A percentile compares a stretch with the other conserved stretches of the same genome.
These are phyloP conservation scores for Parauchenoglanis punctatus DNA, from an alignment of 2,797 vertebrate genomes.

Conservation along the genomic window DNA sequence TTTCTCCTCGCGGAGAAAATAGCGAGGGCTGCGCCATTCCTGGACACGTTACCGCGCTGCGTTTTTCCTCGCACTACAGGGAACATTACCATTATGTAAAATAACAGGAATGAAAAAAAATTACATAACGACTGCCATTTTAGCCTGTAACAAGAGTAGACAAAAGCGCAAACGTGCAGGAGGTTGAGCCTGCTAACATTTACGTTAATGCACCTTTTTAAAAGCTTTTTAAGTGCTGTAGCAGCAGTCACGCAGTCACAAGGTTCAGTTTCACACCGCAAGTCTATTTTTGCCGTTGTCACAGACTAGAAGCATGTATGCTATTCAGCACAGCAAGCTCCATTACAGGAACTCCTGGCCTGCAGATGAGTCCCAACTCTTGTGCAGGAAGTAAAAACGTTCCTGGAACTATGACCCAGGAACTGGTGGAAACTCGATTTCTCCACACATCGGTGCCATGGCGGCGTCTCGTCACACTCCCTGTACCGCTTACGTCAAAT, in stretches of 20 bases:
- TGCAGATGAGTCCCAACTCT: neutral
- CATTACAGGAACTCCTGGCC: neutral
- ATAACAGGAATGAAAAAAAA: slow-evolving; percentile 1
- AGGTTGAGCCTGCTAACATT: slow-evolving; percentile 9
- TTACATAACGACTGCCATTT: slow-evolving; percentile 12
- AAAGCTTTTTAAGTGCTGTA: slow-evolving; percentile 29
- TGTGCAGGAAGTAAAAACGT: neutral
- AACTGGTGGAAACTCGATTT: neutral
- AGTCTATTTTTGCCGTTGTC: slow-evolving; percentile 3
- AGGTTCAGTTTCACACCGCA: slow-evolving; percentile 4
- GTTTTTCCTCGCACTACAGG: neutral
- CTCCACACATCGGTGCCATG: neutral
- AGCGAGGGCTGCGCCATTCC: neutral
- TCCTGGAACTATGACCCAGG: neutral
- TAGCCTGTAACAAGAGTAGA: neutral
- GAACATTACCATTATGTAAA: slow-evolving; percentile 21
- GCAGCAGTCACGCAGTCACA: neutral
- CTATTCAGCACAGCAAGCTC: slow-evolving; percentile 1
- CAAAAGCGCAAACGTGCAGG: neutral
- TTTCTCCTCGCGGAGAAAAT: slow-evolving; percentile 5
- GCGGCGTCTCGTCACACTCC: neutral
- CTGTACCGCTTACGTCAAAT: neutral
- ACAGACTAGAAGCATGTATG: neutral
- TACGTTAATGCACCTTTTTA: slow-evolving; percentile 7
- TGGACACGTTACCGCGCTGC: neutral